Base-by-base conservation (phyloP, 1,140 invertebrate species). In the Drosophila lini region DNA sequence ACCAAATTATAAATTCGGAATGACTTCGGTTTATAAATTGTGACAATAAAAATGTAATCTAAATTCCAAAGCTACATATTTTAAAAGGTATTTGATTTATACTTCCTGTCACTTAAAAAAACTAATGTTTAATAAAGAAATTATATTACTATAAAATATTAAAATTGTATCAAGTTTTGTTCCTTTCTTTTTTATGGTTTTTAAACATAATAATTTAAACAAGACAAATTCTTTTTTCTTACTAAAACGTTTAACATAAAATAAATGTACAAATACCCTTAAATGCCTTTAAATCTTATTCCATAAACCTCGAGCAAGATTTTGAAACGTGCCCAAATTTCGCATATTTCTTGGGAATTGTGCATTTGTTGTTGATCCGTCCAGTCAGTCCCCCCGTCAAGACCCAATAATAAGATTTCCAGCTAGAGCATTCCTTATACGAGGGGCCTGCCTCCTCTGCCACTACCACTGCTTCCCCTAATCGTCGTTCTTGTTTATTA, bases 401-500 rank as follows among this genome's bases (percentile, higher is more conserved):
- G 16, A n/a, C 11, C 32, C 63, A 32, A 64, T 52, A 52, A 52
- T 19, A 28, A n/a, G 47, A 55, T 19, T 34, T 71, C 36, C 38
- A 22, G 50, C 22, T 34, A 77, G 73, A 42, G 81, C 78, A 81
- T 78, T 44, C 34, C 48, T 47, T 16, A 69, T 81, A 74, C 58
- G 68, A 59, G 42, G 63, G 56, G 52, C 28, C 55, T 28, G 25
- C 50, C 52, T 10, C 19, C 52, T 3, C 52, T 38, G 0, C 32
- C 16, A 7, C 16, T 9, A 1, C 5, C 5, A 32, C 47, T 25
- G 36, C 45, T 11, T 8, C 22, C n/a, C 42, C 70, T 74, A 74
- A 74, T 74, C 69, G 70, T 47, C 69, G 70, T 68, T 77, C 45
- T 48, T 63, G 77, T 76, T 82, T 74, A 80, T 80, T 68, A 77